Base-by-base conservation (phyloP, 2,797 vertebrate genomes). In the Crocidura indochinensis region DNA sequence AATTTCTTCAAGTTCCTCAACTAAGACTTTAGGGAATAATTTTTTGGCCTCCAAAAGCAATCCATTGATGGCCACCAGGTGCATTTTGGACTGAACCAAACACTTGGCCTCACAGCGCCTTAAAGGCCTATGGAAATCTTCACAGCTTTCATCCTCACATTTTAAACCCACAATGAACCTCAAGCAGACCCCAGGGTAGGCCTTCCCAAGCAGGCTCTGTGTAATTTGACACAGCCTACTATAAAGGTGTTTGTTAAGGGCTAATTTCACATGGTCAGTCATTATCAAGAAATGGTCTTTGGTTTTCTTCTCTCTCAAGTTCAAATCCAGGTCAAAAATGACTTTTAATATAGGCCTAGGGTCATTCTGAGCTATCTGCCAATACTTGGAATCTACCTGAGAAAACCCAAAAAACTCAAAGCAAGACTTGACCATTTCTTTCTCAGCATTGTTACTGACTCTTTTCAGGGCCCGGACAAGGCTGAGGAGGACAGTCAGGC, bases 321-420 rank as follows among this genome's bases (percentile, higher is more conserved):
- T 94, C n/a, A 78, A 9, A 83, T 95, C 95, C 84, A 97, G 94
- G 24, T 95, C 92, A 85, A 97, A 82, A 92, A 98, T 95, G n/a
- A 96, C 93, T 82, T 84, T 93, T 62, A 97, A 87, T 94, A 98
- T 95, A 27, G 96, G 97, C 11, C 97, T 97, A 11, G 96, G 97
- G 94, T 98, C 97, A 0, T 96, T 97, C 71, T 97, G 97, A 84
- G 97, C 97, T 91, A 98, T 96, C 73, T 97, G 97, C 67, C 97
- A 98, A 71, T 94, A 93, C 53, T 60, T 86, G 81, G 94, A 95
- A 85, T 98, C 97, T 64, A 95, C 94, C 73, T 96, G 97, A 15
- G 96, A 96, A 91, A 98, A 96, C n/a, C 98, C 98, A 95, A 98
- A 98, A 95, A 98, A 98, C 60, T 98, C 98, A 79, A 98, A 98